Evolutionary conservation across 2,888 invertebrate genomes (phyloP), one percentile per base, ranked within the genome.

Genomic region (Nomada flava): DNA sequence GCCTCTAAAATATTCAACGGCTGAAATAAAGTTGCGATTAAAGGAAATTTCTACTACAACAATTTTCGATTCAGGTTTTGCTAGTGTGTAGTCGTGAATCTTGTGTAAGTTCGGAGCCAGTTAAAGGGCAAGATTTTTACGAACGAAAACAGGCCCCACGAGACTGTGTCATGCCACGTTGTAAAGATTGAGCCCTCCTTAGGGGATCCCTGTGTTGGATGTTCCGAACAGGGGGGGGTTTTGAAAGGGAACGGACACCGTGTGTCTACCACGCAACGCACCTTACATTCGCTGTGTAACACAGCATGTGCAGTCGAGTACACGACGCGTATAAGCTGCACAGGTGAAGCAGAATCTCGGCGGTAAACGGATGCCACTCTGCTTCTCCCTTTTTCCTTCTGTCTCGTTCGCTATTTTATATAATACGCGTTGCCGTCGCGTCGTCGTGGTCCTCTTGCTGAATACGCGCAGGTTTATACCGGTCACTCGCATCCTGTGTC

Each of bases 401-500:
- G 63, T 64, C 68, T 55, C 63, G 70, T 64, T 64, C 62, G 71
- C 71, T 76, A 85, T 86, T 86, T 87, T 85, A 87, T 87, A 72
- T 71, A 76, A 86, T 81, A 84, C 72, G 73, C 68, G 87, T 82
- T 77, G 73, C 57, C 7, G 36, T 36, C 36, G 36, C 69, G 59
- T 71, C 75, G 63, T 77, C 76, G 55, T 73, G 64, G 82, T 82
- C 63, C 82, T 76, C 70, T 75, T 36, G 71, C 29, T 52, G 76
- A 47, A 71, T 64, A 59, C 76, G 59, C 67, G 60, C 69, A 68
- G 83, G 70, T 78, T 78, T 83, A 78, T 83, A 83, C 84, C 73
- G 84, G 84, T 84, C 84, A 84, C 85, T 81, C 72, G 81, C 79
- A 69, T 79, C 86, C 86, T 86, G 70, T 88, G 86, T 88, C 87